Base-by-base conservation (phyloP, 1,140 invertebrate genomes). In the Onthophagus taurus region DNA sequence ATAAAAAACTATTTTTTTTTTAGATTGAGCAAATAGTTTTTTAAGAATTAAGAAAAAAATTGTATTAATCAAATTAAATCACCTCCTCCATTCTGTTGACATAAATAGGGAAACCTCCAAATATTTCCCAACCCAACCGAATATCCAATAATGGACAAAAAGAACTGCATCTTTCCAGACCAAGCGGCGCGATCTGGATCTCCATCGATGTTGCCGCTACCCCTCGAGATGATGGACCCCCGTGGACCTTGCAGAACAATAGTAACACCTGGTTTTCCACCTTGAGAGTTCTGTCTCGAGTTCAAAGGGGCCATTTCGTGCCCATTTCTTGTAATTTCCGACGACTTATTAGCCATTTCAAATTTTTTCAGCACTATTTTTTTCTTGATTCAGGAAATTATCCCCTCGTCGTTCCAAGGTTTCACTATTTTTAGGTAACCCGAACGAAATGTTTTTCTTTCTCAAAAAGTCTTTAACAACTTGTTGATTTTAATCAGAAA, bases 61-160 rank as follows among this genome's bases (percentile, higher is more conserved):
- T 33, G 13, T 26, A 7, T 26, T n/a, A 26, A 7, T 26, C n/a
- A 26, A 7, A 26, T 7, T 26, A 26, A 75, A 80, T 79, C 59
- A 91, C 89, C 90, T 67, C 91, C 91, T 33, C 91, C 91, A 67
- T 96, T 94, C 63, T 90, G 85, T 69, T 94, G 91, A 58, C 89
- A 92, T 41, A 95, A 69, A 61, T 93, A 95, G 7, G 91, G 91
- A 72, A 96, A 97, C 55, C 91, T 76, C 92, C 90, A 95, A 31
- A 95, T 91, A 62, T 93, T 93, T 12, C 89, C 91, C 14, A 95
- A 74, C 0, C 89, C 89, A 4, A 93, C 87, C 26, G 86, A 89
- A 65, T 89, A 90, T 1, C 88, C 87, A 36, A 92, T 89, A 63
- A 90, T 88, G 49, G 83, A 87, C 48, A 94, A 74, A 66, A 92